Evolutionary conservation across 2,888 invertebrate genomes (phyloP).

Genomic region (Didymodactylos carnosus): DNA sequence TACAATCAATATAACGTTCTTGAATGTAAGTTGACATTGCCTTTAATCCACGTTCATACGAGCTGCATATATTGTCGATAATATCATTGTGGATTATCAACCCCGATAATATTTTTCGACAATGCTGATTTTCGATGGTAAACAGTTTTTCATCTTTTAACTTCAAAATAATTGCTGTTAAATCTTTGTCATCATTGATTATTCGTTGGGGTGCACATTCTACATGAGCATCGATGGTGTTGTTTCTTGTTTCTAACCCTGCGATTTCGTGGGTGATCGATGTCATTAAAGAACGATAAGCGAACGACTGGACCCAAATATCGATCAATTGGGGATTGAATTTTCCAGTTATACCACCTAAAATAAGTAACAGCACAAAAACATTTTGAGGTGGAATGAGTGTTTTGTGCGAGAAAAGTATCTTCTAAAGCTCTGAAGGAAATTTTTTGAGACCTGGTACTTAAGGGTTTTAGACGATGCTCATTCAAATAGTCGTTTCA

Average conservation of each 20-base stretch:
- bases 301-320: neutral
- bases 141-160: neutral
- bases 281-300: neutral
- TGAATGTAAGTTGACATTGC: neutral
- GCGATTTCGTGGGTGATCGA: neutral
- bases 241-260: neutral
- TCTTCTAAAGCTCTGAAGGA: no score
- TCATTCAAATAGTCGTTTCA: no score
- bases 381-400: neutral
- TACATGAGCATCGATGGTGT: neutral
- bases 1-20: neutral
- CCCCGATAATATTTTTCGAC: neutral
- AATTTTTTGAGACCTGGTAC: no score
- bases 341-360: neutral
- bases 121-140: neutral
- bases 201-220: neutral
- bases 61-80: neutral
- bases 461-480: no score
- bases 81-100: neutral
- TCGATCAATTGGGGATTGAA: neutral
- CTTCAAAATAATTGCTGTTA: neutral
- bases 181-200: neutral
- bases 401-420: no score
- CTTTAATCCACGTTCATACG: neutral
- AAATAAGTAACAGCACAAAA: neutral